A percentile compares a stretch with the other conserved stretches of the same genome.
phyloP scores from a whole-genome alignment of 1,140 invertebrate genomes.

The Halesus radiatus region DNA sequence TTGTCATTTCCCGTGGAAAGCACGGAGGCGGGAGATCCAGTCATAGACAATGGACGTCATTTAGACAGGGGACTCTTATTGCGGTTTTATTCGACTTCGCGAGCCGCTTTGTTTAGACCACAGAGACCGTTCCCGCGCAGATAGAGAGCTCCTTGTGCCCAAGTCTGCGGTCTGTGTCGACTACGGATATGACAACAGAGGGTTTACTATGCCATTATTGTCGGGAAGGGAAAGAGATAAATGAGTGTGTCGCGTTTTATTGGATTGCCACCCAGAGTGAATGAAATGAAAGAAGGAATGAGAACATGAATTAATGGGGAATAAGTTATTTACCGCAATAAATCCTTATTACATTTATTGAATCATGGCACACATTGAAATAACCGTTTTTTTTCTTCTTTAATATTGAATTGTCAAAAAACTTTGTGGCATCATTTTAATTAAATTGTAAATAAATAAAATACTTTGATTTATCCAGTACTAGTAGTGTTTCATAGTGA shows the following conservation, averaged over 20 bases:
- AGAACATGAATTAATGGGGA: no score
- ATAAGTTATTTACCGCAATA: no score
- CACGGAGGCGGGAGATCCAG: conserved; percentile 23
- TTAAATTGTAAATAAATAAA: no score
- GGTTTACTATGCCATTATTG: no score
- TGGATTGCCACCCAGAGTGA: conserved; percentile 15
- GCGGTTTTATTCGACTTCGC: conserved; percentile 19
- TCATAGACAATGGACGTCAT: conserved; percentile 23
- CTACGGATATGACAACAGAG: background rate
- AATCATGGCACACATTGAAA: no score
- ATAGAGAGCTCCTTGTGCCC: background rate
- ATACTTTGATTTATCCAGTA: no score
- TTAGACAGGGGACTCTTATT: background rate
- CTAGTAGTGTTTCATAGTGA: no score
- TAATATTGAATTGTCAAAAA: no score
- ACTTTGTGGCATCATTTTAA: no score
- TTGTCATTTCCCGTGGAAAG: conserved; percentile 6
- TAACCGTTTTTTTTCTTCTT: no score
- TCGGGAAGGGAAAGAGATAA: background rate
- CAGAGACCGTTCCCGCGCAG: conserved; percentile 19
- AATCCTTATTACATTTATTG: no score
- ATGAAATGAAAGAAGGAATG: background rate
- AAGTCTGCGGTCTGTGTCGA: background rate
- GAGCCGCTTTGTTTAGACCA: conserved; percentile 13
- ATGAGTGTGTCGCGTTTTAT: conserved; percentile 11